Evolutionary conservation across 2,888 invertebrate species (phyloP), one percentile per base, ranked within the genome.

Genomic region (Tetragonula carbonaria): DNA sequence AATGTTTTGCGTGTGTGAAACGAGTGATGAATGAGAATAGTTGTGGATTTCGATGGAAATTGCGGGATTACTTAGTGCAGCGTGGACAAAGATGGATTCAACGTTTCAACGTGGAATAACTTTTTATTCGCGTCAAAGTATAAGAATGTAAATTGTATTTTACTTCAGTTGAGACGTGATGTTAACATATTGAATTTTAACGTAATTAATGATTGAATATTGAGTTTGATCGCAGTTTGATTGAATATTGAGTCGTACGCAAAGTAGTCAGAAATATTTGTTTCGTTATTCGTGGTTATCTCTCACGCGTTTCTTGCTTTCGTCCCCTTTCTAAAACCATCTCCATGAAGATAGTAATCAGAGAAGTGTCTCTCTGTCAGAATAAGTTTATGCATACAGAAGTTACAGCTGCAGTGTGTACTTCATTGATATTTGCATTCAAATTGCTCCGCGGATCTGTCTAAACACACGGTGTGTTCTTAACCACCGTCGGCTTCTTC

Each of bases 11-110:
- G 28, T 4, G 6, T n/a, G 23, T 21, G 5, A 23, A 55, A 65
- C 18, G 21, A n/a, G 23, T 2, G 78, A 82, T 63, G 65, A 38
- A 76, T 67, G n/a, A 18, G 18, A 62, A 21, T 11, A 23, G 13
- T 28, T 28, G 13, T 38, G 63, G 21, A 38, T 62, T 62, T 28
- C 16, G 18, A 62, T 28, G 18, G 28, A 62, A 62, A 28, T 16
- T 28, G 62, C n/a, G n/a, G 57, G 57, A 23, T 59, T n/a, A 23
- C 23, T 59, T 14, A 23, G 57, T 59, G 5, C n/a, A 45, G 45
- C 8, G 11, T n/a, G n/a, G 14, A n/a, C 57, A 59, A 59, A 59
- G 14, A n/a, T 14, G 13, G 5, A 23, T 14, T 14, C n/a, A n/a
- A 13, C n/a, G n/a, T 57, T 57, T 57, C n/a, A 13, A n/a, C 57